A percentile compares a stretch with the other conserved stretches of the same genome.
Conservation (phyloP, 2,113 vertebrate species). For the Okapia johnstoni region DNA sequence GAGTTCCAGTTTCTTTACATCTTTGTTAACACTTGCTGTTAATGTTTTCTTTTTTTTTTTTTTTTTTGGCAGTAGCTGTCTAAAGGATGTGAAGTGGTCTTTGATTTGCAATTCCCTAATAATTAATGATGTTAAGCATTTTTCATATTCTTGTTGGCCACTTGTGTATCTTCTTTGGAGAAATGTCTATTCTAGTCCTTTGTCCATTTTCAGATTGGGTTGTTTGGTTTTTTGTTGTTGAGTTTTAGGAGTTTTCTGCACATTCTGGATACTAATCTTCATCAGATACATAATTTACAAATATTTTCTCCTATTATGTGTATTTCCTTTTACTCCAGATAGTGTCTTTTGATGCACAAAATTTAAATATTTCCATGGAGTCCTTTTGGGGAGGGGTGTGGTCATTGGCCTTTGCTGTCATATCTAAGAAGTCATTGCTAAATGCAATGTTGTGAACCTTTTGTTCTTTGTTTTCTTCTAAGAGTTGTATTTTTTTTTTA, state of each 20-base stretch:
- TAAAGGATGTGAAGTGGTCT: not conserved
- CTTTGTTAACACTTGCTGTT: not conserved
- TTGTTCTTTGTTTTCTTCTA: not conserved
- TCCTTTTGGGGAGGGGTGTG: not conserved
- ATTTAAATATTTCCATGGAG: not conserved
- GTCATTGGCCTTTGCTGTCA: not conserved
- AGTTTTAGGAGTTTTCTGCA: not conserved
- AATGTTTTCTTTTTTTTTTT: too few relatives aligned
- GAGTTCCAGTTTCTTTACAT: not conserved
- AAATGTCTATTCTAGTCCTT: not conserved
- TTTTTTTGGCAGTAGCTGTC: not conserved
- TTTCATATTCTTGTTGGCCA: not conserved
- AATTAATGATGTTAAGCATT: not conserved
- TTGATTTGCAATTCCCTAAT: not conserved
- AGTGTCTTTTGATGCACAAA: not conserved
- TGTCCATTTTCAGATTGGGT: not conserved
- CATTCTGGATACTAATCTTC: not conserved
- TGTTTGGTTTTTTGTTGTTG: not conserved
- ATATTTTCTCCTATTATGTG: not conserved
- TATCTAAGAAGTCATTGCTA: not conserved
- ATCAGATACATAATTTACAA: not conserved
- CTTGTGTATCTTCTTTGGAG: not conserved
- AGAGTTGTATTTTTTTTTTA: not conserved
- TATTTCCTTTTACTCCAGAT: not conserved
- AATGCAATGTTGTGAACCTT: not conserved